Evolutionary conservation across 2,113 vertebrate species (phyloP).

Genomic region (Patagioenas fasciata): DNA sequence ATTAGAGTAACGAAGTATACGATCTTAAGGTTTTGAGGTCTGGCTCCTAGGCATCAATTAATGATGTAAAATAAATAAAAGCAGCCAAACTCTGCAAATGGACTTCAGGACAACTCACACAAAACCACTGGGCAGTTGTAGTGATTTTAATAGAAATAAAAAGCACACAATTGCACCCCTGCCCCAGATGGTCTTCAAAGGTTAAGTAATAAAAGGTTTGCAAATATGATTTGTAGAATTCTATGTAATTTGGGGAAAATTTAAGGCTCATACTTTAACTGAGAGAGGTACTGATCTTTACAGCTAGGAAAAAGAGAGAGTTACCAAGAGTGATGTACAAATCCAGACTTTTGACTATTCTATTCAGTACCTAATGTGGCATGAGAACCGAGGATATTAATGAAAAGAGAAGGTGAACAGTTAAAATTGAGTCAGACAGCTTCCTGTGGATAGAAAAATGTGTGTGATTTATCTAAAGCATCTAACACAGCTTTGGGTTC

Average conservation of each 20-base stretch:
- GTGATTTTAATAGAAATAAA: background rate
- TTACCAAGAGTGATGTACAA: background rate
- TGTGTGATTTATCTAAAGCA: background rate
- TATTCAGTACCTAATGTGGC: background rate
- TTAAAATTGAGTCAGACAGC: background rate
- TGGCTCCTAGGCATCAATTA: background rate
- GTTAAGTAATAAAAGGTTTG: background rate
- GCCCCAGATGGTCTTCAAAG: background rate
- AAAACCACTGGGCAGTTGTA: background rate
- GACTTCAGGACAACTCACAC: background rate
- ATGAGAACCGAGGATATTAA: background rate
- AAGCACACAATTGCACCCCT: fast-evolving
- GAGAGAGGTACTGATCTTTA: background rate
- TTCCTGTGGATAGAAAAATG: background rate
- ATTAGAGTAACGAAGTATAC: background rate
- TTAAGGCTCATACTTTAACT: background rate
- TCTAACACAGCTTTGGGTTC: background rate
- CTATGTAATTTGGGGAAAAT: background rate
- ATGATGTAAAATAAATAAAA: background rate
- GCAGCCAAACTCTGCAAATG: background rate
- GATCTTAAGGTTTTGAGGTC: background rate
- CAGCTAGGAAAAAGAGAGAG: background rate
- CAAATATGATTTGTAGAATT: background rate
- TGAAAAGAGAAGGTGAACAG: background rate
- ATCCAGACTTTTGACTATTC: background rate